A percentile compares a stretch with the other conserved stretches of the same genome.
These are phyloP conservation scores for Ondatra zibethicus DNA, from an alignment of 2,113 vertebrate genomes.

Conservation along the genomic window DNA sequence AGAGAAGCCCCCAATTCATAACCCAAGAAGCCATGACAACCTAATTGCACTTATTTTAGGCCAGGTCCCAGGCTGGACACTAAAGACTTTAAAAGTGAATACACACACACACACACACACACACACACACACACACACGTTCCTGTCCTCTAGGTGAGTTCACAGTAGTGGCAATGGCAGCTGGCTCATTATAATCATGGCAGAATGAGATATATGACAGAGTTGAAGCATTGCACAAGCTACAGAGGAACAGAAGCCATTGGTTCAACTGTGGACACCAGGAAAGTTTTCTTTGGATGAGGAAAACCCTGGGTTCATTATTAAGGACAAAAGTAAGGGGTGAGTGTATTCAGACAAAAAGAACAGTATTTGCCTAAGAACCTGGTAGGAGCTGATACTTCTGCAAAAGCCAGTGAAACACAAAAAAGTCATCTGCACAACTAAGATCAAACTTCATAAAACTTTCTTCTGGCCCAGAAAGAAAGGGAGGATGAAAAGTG, in stretches of 20 bases:
- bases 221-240: not conserved
- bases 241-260: not conserved
- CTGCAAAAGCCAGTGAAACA: not conserved
- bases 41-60: not conserved
- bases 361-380: not conserved
- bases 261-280: not conserved
- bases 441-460: not conserved
- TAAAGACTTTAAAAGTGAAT: not conserved
- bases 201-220: not conserved
- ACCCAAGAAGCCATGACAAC: not conserved
- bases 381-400: not conserved
- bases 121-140: too few species aligned
- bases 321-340: not conserved
- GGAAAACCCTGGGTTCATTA: not conserved
- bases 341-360: not conserved
- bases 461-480: not conserved
- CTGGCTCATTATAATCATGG: not conserved
- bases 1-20: not conserved
- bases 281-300: conserved; percentile 8
- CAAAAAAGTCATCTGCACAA: not conserved
- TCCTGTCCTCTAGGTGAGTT: not conserved
- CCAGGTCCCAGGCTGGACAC: not conserved
- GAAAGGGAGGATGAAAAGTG: not conserved
- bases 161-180: not conserved
- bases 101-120: too few species aligned